phyloP scores from a whole-genome alignment of 1,140 invertebrate species.

The Geopemphigus sp. region DNA sequence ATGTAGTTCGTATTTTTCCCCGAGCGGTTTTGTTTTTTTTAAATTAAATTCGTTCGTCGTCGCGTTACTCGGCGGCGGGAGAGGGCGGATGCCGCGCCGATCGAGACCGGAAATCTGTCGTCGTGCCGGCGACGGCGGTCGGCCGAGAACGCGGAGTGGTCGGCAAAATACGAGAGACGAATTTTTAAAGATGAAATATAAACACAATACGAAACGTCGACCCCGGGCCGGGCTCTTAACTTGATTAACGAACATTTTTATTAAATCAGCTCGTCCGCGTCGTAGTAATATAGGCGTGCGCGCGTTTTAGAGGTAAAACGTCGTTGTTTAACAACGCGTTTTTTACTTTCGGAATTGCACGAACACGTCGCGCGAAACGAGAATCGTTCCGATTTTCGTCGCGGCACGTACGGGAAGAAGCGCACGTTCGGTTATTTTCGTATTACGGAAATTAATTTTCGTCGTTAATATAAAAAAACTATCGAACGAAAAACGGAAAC shows the following conservation, averaged over 20 bases:
- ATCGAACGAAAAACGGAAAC: no score
- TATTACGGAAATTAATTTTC: no score
- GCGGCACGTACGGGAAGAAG: no score
- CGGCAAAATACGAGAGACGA: not conserved
- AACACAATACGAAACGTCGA: not conserved
- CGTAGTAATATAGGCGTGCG: not conserved
- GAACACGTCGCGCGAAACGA: no score
- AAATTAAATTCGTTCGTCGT: constrained; percentile 24
- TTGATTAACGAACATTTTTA: constrained; percentile 9
- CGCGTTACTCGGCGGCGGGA: not conserved
- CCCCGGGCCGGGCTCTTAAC: constrained; percentile 3
- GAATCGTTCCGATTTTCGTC: no score
- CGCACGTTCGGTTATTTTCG: no score
- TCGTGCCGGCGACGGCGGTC: not conserved
- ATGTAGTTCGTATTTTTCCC: not conserved
- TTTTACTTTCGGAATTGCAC: no score
- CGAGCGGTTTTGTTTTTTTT: not conserved
- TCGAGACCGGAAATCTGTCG: not conserved
- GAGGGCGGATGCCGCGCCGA: no score
- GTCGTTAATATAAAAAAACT: no score
- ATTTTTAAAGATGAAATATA: constrained; percentile 9
- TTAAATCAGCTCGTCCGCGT: not conserved
- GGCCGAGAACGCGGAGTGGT: not conserved
- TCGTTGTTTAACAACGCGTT: no score
- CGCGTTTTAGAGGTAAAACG: not conserved